A percentile compares a stretch with the other conserved stretches of the same genome.
Conservation (phyloP, 2,888 invertebrate species). For the Drosophila koepferae region DNA sequence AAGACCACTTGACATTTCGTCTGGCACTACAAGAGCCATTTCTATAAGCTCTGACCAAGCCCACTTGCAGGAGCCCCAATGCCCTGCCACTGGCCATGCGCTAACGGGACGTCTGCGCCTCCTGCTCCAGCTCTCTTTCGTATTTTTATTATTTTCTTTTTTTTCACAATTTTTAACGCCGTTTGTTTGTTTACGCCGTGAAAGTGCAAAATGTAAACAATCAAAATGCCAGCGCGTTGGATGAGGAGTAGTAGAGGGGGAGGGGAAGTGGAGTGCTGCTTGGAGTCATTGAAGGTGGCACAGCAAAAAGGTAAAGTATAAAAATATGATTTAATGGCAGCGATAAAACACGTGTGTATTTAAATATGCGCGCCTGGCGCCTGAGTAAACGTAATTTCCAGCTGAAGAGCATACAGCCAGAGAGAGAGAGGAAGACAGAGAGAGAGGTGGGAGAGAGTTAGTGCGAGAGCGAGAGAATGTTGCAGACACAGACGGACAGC, state of each 20-base stretch:
- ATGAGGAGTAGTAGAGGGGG: constrained; percentile 4
- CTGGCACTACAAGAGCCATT: constrained; percentile 42
- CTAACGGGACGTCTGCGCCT: constrained; percentile 30
- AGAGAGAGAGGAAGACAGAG: constrained; percentile 9
- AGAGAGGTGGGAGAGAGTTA: neutral
- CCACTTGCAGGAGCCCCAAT: constrained; percentile 1
- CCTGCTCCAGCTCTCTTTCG: constrained; percentile 26
- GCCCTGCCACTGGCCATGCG: constrained; percentile 12
- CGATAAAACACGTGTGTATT: constrained; percentile 86
- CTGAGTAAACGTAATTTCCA: constrained; percentile 85
- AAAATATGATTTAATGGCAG: constrained; percentile 85
- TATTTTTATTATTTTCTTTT: constrained; percentile 19
- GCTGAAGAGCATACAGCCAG: constrained; percentile 45
- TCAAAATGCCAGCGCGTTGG: constrained; percentile 72
- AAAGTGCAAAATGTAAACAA: constrained; percentile 84
- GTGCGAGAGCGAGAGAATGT: constrained; percentile 2
- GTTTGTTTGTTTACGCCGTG: constrained; percentile 76
- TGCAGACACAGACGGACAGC: constrained; percentile 45
- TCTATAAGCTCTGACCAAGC: constrained; percentile 18
- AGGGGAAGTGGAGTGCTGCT: constrained; percentile 2
- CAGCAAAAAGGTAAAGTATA: constrained; percentile 79
- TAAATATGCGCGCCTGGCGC: constrained; percentile 85
- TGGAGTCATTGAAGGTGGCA: constrained; percentile 62
- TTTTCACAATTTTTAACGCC: constrained; percentile 75
- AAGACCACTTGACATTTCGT: constrained; percentile 47